A percentile compares a stretch with the other conserved stretches of the same genome.
Evolutionary conservation across 2,888 invertebrate genomes (phyloP).

Genomic region (Troglohyphantes excavatus): DNA sequence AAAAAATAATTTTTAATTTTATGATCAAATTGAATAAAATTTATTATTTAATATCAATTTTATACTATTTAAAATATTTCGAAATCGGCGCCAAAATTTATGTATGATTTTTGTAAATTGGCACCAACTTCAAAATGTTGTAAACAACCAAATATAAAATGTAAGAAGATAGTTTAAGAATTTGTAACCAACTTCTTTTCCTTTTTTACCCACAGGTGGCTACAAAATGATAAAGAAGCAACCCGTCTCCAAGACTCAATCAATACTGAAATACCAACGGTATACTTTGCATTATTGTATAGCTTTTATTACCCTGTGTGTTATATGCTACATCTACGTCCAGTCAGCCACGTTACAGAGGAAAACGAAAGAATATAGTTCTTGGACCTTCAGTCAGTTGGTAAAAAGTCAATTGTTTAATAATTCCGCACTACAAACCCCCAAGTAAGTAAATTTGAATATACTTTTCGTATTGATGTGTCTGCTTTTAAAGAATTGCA

Average conservation of each 20-base stretch:
- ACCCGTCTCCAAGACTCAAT: not conserved
- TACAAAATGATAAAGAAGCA: not conserved
- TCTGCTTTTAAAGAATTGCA: too few relatives aligned
- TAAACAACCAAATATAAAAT: too few relatives aligned
- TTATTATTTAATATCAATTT: too few relatives aligned
- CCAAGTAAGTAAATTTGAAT: not conserved
- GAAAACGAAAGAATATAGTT: not conserved
- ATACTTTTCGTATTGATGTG: too few relatives aligned
- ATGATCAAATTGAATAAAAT: too few relatives aligned
- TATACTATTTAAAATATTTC: too few relatives aligned
- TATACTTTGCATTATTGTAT: not conserved
- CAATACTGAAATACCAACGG: not conserved
- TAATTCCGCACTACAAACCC: not conserved
- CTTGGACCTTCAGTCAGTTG: not conserved
- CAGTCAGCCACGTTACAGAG: not conserved
- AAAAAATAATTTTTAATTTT: too few relatives aligned
- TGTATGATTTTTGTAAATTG: too few relatives aligned
- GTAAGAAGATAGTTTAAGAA: too few relatives aligned
- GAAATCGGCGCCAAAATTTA: too few relatives aligned
- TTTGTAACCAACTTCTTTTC: too few relatives aligned
- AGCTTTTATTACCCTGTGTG: not conserved
- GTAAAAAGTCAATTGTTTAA: not conserved
- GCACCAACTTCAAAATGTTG: too few relatives aligned
- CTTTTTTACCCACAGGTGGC: constrained; percentile 18
- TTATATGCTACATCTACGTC: constrained; percentile 32